Conservation (phyloP, 2,888 invertebrate species). For the Lathronympha strigana region DNA sequence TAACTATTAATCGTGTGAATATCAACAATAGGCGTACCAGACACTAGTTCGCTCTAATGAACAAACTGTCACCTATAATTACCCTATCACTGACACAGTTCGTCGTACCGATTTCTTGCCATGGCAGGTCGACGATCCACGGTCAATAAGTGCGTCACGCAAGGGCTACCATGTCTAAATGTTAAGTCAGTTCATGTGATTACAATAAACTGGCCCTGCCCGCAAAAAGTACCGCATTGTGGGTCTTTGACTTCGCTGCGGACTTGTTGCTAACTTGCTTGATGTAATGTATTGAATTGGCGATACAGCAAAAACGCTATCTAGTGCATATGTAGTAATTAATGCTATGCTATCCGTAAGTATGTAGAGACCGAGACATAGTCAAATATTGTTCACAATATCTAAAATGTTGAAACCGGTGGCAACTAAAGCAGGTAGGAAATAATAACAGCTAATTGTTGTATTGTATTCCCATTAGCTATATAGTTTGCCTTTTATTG, state of each 20-base stretch:
- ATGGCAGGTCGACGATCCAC: conserved; percentile 58
- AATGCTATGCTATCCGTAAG: neutral
- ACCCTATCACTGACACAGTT: conserved; percentile 36
- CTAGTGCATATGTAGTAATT: no score
- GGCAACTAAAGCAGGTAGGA: neutral
- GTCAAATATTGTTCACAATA: neutral
- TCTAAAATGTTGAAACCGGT: neutral
- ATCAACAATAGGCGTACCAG: neutral
- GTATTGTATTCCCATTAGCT: neutral
- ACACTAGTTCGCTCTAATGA: conserved; percentile 17
- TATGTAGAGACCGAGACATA: neutral
- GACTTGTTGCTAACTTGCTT: conserved; percentile 9
- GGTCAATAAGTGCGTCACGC: conserved; percentile 60
- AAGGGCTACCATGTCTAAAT: conserved; percentile 62
- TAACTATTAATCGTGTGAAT: conserved; percentile 6
- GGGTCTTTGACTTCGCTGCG: conserved; percentile 38
- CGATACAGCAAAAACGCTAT: neutral
- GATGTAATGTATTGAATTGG: conserved; percentile 9
- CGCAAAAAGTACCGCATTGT: conserved; percentile 50
- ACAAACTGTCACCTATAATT: conserved; percentile 35
- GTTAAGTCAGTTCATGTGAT: conserved; percentile 53
- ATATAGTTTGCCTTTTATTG: neutral
- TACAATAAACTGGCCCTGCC: conserved; percentile 47
- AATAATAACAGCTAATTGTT: neutral
- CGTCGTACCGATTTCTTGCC: conserved; percentile 32